A percentile compares a stretch with the other conserved stretches of the same genome.
phyloP scores from a whole-genome alignment of 2,888 invertebrate species.

The Diaprepes abbreviatus region DNA sequence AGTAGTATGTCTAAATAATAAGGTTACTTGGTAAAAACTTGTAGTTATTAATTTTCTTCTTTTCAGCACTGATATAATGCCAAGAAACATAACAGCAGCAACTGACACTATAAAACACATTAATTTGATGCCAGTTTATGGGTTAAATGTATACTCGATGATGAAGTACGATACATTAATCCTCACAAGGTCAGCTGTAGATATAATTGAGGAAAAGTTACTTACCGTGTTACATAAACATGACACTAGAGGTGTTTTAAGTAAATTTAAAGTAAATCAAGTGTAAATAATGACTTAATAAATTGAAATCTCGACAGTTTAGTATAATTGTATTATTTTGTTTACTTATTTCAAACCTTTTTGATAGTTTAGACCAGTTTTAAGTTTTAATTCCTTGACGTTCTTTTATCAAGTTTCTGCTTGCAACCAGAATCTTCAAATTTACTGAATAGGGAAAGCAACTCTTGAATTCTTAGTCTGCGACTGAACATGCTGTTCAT shows the following conservation, averaged over 20 bases:
- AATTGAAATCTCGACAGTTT: too few species aligned
- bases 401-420: too few species aligned
- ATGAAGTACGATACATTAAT: conserved; percentile 95
- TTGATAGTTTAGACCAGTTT: too few species aligned
- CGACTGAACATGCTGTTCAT: too few species aligned
- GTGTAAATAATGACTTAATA: conserved; percentile 31
- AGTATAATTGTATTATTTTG: too few species aligned
- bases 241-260: conserved; percentile 66
- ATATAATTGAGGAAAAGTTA: conserved; percentile 85
- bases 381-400: too few species aligned
- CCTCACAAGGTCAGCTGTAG: conserved; percentile 86
- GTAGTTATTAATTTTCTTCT: not conserved
- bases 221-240: conserved; percentile 78
- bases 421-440: too few species aligned
- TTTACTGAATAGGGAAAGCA: too few species aligned
- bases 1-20: too few species aligned
- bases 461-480: too few species aligned
- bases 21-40: too few species aligned
- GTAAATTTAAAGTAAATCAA: conserved; percentile 76
- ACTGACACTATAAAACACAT: conserved; percentile 83
- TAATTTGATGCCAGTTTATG: conserved; percentile 96
- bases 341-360: too few species aligned
- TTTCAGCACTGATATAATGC: conserved; percentile 87
- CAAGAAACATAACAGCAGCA: conserved; percentile 89
- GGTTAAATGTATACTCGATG: conserved; percentile 97